Base-by-base conservation (phyloP, 2,113 vertebrate species). In the Epinephelus moara region DNA sequence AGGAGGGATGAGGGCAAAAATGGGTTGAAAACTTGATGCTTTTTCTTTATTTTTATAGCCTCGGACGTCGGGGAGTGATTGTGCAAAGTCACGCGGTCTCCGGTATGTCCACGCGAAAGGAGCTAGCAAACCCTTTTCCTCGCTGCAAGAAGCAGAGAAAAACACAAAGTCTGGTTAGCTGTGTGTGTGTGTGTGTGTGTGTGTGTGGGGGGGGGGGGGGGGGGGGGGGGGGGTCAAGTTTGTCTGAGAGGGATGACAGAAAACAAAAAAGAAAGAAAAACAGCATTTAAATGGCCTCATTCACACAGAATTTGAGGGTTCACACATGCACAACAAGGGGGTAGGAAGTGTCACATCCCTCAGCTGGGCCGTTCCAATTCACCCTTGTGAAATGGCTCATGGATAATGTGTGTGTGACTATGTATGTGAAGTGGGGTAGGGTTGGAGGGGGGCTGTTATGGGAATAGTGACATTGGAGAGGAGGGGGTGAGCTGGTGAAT, bases 51-150 rank as follows among this genome's bases (percentile, higher is more conserved):
- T 95, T 70, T 53, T 49, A 42, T 55, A 81, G 81, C 81, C 80
- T 79, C 78, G 30, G 78, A 82, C 66, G 25, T 82, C 56, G 92
- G 95, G 96, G 94, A 95, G 95, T 94, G 96, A 96, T 97, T 98
- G 97, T 99, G 97, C 97, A 98, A 97, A 97, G 87, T 99, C 97
- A 98, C 95, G 97, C 97, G 90, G 97, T 98, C 96, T 98, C 98
- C 89, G 97, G 96, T 94, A 97, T 96, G 95, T 98, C 96, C 97
- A 98, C 96, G 87, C 93, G 95, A 95, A 98, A 98, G 91, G 97
- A 97, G 97, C 97, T 98, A 98, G 97, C 97, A 98, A 97, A 99
- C 96, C 97, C 97, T 97, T 98, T 98, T 98, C 96, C 97, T 96
- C 96, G 97, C 98, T 99, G 96, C 82, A 94, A 86, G 55, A 78